Base-by-base conservation (phyloP, 2,113 vertebrate genomes). In the Pedionomus torquatus region DNA sequence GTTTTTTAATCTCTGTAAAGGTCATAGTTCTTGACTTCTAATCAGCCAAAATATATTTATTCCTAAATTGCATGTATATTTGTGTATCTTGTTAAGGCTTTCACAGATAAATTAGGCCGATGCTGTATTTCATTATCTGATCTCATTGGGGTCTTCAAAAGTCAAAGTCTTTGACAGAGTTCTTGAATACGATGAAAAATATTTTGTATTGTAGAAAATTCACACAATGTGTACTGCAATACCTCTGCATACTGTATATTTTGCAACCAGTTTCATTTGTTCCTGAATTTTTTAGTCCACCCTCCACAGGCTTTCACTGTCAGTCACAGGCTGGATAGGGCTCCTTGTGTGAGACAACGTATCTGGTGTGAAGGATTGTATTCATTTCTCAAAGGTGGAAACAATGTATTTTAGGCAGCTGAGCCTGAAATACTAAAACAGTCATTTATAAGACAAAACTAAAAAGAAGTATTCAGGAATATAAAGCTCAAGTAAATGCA, bases 11-110 rank as follows among this genome's bases (percentile, higher is more conserved):
- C 94, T 96, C 74, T 76, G 52, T 54, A 90, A 95, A 96, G 91
- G 89, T 86, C 94, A 84, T 74, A 86, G 93, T 94, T 97, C 80
- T 78, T 95, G 79, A 85, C 84, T 95, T 97, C 68, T 84, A 71
- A 82, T 96, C 95, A 97, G 78, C 90, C 80, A 91, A 96, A 97
- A 97, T 76, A 72, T 58, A 76, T 92, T 77, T 92, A 52, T 72
- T 31, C 24, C 18, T 74, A 88, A 93, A 90, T 52, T 89, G 66
- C 43, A 55, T 61, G 13, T 77, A 48, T 91, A 91, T 90, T 43
- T 11, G 13, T 69, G 65, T 55, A 19, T 39, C 64, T 83, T 94
- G 25, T 89, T 94, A 90, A 96, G 81, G 87, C 83, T 78, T 96
- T 68, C 52, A 77, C 18, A 74, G 49, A 52, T 28, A 52, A 52